phyloP scores from a whole-genome alignment of 2,797 vertebrate species.

The Myotis findleyi region DNA sequence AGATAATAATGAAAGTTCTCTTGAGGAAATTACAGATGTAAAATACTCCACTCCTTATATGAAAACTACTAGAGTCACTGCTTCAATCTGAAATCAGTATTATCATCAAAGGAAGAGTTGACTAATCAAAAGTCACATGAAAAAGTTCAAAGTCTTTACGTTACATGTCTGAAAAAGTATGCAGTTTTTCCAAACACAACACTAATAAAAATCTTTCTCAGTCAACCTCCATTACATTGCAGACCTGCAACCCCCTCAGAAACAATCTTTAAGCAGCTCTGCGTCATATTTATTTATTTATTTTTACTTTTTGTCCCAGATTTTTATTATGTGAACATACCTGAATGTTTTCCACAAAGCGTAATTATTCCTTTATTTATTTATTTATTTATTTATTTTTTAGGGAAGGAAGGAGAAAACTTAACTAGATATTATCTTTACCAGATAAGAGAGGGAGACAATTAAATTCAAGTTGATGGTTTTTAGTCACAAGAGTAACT shows the following conservation, averaged over 20 bases:
- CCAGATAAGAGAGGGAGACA: neutral
- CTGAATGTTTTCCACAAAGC: neutral
- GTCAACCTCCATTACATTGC: fast-evolving
- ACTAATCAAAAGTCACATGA: neutral
- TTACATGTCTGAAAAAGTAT: neutral
- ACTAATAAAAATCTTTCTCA: neutral
- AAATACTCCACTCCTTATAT: neutral
- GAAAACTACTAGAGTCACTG: neutral
- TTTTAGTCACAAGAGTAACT: conserved; percentile 2
- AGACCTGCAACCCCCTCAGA: neutral
- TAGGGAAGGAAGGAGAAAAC: conserved; percentile 16
- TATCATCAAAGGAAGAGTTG: neutral
- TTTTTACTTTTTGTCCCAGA: neutral
- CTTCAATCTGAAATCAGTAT: neutral
- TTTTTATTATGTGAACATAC: conserved; percentile 22
- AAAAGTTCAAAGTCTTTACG: neutral
- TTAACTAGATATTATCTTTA: neutral
- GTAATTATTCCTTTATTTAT: neutral
- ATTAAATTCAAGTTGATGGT: neutral
- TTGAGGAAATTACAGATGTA: neutral
- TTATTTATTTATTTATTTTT: neutral
- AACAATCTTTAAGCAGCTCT: neutral
- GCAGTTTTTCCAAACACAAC: neutral
- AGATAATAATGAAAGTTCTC: neutral
- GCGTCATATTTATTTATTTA: neutral